phyloP scores from a whole-genome alignment of 2,113 vertebrate genomes.

The Aspiorhynchus laticeps region DNA sequence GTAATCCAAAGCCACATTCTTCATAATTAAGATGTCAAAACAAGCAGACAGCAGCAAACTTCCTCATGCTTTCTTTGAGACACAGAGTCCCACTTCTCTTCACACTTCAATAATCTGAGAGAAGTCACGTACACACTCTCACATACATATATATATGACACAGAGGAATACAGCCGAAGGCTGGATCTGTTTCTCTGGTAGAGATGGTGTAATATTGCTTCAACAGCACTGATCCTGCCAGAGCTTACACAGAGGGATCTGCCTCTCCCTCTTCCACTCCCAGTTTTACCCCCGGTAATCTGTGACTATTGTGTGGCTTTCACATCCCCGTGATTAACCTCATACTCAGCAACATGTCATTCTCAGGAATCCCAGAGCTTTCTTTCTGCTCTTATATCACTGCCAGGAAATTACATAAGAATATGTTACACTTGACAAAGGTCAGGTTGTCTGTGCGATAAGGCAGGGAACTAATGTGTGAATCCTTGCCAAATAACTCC shows the following conservation, averaged over 20 bases:
- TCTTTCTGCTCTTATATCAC: neutral
- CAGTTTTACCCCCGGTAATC: slow-evolving; percentile 45
- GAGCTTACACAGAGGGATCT: slow-evolving; percentile 63
- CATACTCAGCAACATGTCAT: slow-evolving; percentile 48
- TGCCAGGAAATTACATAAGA: slow-evolving; percentile 61
- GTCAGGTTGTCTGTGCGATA: slow-evolving; percentile 44
- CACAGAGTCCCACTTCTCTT: slow-evolving; percentile 11
- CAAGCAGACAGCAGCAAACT: slow-evolving; percentile 38
- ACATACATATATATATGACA: slow-evolving; percentile 24
- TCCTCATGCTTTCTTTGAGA: slow-evolving; percentile 14
- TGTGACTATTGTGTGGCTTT: slow-evolving; percentile 9
- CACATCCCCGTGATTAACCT: slow-evolving; percentile 46
- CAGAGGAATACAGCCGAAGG: slow-evolving; percentile 52
- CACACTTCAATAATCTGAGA: neutral
- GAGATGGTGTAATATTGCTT: slow-evolving; percentile 62
- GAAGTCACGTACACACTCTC: slow-evolving; percentile 22
- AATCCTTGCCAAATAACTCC: slow-evolving; percentile 34
- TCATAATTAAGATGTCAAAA: slow-evolving; percentile 19
- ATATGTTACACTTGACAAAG: slow-evolving; percentile 53
- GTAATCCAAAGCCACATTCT: neutral
- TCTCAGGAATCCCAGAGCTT: slow-evolving; percentile 57
- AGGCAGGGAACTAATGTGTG: slow-evolving; percentile 36
- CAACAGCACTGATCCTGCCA: slow-evolving; percentile 69
- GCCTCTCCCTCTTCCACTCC: slow-evolving; percentile 59
- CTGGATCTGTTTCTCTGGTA: slow-evolving; percentile 61